Evolutionary conservation across 2,113 vertebrate genomes (phyloP).

Genomic region (Sprattus sprattus): DNA sequence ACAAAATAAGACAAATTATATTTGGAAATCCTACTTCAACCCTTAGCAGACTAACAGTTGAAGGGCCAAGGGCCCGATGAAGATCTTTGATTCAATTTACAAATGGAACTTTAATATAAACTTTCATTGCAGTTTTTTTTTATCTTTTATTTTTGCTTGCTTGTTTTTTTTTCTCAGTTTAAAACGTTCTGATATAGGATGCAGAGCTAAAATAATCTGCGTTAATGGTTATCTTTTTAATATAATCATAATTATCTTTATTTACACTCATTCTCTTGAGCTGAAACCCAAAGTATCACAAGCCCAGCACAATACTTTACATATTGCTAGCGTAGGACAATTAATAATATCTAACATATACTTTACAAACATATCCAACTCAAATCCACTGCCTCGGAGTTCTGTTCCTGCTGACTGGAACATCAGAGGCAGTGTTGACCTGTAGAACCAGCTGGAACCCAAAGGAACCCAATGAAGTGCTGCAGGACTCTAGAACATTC

Average conservation of each 20-base stretch:
- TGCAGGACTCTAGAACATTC: constrained; percentile 44
- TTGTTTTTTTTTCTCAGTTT: constrained; percentile 34
- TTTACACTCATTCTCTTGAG: constrained; percentile 88
- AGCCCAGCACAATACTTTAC: constrained; percentile 85
- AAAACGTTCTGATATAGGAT: constrained; percentile 66
- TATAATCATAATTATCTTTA: constrained; percentile 73
- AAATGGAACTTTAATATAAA: constrained; percentile 73
- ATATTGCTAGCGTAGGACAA: constrained; percentile 92
- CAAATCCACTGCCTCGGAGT: constrained; percentile 64
- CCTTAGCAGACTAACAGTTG: constrained; percentile 78
- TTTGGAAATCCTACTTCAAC: constrained; percentile 75
- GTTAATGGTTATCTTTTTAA: constrained; percentile 65
- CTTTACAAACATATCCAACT: constrained; percentile 83
- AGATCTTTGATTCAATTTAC: constrained; percentile 77
- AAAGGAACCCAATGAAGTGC: constrained; percentile 51
- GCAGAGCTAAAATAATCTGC: constrained; percentile 77
- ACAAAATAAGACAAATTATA: constrained; percentile 80
- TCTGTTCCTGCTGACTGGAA: constrained; percentile 62
- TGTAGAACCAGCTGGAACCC: constrained; percentile 1
- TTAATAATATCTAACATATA: constrained; percentile 86
- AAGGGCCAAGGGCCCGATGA: constrained; percentile 79
- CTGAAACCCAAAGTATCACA: constrained; percentile 84
- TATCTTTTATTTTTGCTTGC: constrained; percentile 45
- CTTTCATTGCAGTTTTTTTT: constrained; percentile 47
- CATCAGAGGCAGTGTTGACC: constrained; percentile 66